phyloP scores from a whole-genome alignment of 2,888 invertebrate genomes.

The Tiphia femorata region DNA sequence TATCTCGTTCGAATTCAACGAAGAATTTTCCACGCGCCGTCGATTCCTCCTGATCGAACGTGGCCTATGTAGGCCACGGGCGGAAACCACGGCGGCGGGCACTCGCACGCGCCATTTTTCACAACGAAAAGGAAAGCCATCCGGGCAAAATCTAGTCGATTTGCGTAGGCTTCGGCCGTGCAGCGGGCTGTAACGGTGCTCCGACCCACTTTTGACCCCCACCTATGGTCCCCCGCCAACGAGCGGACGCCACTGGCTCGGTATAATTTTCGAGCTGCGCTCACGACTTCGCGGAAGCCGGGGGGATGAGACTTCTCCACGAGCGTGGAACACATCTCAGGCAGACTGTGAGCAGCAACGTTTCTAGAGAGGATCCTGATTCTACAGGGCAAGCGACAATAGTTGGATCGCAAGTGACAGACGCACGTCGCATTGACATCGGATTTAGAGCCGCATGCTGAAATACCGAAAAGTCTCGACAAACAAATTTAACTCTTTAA shows the following conservation, averaged over 20 bases:
- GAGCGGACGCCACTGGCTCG: background rate
- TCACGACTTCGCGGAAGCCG: too few relatives aligned
- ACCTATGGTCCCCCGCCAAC: slow-evolving; percentile 10
- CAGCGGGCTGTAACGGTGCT: slow-evolving; percentile 66
- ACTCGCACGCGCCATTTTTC: slow-evolving; percentile 68
- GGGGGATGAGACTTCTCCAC: too few relatives aligned
- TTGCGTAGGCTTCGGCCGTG: slow-evolving; percentile 53
- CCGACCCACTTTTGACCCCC: slow-evolving; percentile 63
- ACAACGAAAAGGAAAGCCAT: slow-evolving; percentile 69
- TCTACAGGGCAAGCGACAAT: too few relatives aligned
- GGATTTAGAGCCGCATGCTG: too few relatives aligned
- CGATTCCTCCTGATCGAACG: slow-evolving; percentile 28
- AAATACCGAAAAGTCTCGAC: too few relatives aligned
- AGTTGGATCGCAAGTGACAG: too few relatives aligned
- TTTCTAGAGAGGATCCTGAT: too few relatives aligned
- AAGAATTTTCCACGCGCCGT: slow-evolving; percentile 17
- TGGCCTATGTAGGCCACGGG: slow-evolving; percentile 61
- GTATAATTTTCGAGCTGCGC: too few relatives aligned
- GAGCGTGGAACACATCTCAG: too few relatives aligned
- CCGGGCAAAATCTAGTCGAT: slow-evolving; percentile 58
- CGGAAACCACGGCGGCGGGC: slow-evolving; percentile 55
- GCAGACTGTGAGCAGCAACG: too few relatives aligned
- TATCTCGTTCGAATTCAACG: slow-evolving; percentile 3
- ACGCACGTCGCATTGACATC: too few relatives aligned
- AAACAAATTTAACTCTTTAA: too few relatives aligned